phyloP scores from a whole-genome alignment of 2,888 invertebrate species.

The Pantelozetes paolii region DNA sequence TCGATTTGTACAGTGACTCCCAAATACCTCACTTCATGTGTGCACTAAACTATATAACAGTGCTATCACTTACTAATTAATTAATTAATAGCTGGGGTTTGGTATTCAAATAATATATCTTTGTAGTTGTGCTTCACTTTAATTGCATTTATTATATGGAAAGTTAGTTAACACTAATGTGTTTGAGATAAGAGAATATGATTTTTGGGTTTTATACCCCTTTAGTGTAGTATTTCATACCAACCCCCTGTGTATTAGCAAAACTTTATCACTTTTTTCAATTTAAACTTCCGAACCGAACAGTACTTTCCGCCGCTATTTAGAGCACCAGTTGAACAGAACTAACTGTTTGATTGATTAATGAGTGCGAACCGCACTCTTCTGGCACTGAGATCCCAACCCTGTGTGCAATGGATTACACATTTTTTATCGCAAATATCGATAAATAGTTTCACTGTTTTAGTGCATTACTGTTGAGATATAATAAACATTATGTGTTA shows the following conservation, averaged over 20 bases:
- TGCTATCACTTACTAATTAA: not conserved
- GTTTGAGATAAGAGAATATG: no score
- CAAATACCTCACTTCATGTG: not conserved
- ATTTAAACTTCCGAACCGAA: no score
- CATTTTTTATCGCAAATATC: no score
- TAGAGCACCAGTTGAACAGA: slow-evolving; percentile 5
- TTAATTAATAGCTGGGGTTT: slow-evolving; percentile 2
- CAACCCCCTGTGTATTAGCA: no score
- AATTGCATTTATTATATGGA: not conserved
- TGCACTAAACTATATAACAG: not conserved
- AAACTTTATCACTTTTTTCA: not conserved
- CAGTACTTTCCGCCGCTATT: not conserved
- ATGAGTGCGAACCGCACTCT: not conserved
- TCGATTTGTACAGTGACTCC: not conserved
- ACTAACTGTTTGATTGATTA: slow-evolving; percentile 31
- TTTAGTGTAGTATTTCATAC: no score
- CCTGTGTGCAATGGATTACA: not conserved
- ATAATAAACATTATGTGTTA: not conserved
- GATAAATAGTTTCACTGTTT: no score
- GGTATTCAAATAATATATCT: not conserved
- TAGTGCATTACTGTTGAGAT: not conserved
- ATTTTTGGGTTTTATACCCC: no score
- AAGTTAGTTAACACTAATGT: not conserved
- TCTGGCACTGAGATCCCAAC: not conserved
- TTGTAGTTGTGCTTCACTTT: not conserved